Evolutionary conservation across 35 echinoderm and acorn worm genomes (phyloP).

Genomic region (Ophiothrix spiculata): DNA sequence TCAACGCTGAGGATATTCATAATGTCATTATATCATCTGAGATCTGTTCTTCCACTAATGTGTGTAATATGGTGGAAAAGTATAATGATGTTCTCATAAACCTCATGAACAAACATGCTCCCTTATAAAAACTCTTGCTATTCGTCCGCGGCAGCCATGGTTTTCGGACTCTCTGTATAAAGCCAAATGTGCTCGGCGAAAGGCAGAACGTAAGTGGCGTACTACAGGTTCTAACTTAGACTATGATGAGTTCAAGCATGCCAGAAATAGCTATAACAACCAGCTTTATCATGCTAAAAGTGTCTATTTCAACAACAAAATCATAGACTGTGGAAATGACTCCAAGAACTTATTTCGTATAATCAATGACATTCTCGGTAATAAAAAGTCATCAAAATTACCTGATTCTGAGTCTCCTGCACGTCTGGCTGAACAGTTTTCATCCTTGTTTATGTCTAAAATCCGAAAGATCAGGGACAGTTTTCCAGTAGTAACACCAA

Average conservation of each 20-base stretch:
- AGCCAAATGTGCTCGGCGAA: slow-evolving; percentile 15
- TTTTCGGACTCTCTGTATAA: slow-evolving; percentile 16
- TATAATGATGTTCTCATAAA: slow-evolving; percentile 8
- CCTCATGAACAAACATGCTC: slow-evolving; percentile 31
- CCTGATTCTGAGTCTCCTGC: slow-evolving; percentile 25
- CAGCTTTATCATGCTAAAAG: slow-evolving; percentile 30
- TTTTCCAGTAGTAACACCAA: too few species aligned
- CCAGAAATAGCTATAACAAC: slow-evolving; percentile 20
- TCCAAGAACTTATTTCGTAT: slow-evolving; percentile 11
- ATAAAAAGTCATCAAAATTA: slow-evolving; percentile 36
- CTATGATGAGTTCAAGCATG: slow-evolving; percentile 14
- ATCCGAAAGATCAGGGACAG: slow-evolving; percentile 19
- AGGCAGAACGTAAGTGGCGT: slow-evolving; percentile 17
- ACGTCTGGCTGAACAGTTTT: slow-evolving; percentile 30
- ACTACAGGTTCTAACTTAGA: not conserved
- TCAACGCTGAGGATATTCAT: not conserved
- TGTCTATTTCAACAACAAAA: slow-evolving; percentile 33
- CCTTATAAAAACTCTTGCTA: not conserved
- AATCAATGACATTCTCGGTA: slow-evolving; percentile 30
- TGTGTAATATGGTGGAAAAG: slow-evolving; percentile 8
- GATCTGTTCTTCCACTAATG: not conserved
- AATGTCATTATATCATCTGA: slow-evolving; percentile 5
- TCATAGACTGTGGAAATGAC: slow-evolving; percentile 45
- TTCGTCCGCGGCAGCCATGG: slow-evolving; percentile 24
- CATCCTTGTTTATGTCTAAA: slow-evolving; percentile 15